Evolutionary conservation across 2,888 invertebrate genomes (phyloP).

Genomic region (Drepana falcataria): DNA sequence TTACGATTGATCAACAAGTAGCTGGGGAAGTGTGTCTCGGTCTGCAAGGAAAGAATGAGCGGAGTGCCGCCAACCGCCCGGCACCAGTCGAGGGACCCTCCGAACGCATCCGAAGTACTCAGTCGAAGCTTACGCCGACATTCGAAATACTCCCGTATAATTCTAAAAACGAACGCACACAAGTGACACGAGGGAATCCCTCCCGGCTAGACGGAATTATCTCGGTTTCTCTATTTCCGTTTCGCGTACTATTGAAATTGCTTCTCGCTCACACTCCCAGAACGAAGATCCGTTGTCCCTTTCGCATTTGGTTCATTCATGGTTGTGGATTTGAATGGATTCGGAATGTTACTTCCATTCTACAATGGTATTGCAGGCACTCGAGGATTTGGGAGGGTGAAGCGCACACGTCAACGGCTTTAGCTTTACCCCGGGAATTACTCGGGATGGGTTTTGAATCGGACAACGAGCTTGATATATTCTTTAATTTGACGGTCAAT

Average conservation of each 20-base stretch:
- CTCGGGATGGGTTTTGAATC: slow-evolving; percentile 4
- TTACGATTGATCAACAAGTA: slow-evolving; percentile 78
- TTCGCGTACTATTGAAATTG: slow-evolving; percentile 75
- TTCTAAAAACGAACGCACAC: slow-evolving; percentile 74
- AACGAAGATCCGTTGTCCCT: slow-evolving; percentile 43
- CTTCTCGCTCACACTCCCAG: slow-evolving; percentile 50
- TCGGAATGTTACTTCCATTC: slow-evolving; percentile 56
- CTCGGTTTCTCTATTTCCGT: slow-evolving; percentile 76
- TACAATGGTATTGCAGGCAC: slow-evolving; percentile 46
- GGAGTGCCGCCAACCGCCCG: slow-evolving; percentile 39
- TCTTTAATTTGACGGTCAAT: slow-evolving; percentile 33
- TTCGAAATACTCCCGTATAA: slow-evolving; percentile 62
- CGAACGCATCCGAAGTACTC: slow-evolving; percentile 38
- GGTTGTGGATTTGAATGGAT: slow-evolving; percentile 71
- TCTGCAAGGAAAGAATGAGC: slow-evolving; percentile 66
- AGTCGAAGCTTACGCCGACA: slow-evolving; percentile 61
- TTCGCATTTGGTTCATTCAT: slow-evolving; percentile 76
- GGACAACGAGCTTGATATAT: slow-evolving; percentile 17
- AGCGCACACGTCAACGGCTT: slow-evolving; percentile 41
- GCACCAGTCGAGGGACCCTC: slow-evolving; percentile 53
- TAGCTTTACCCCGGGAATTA: slow-evolving; percentile 6
- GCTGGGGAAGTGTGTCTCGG: slow-evolving; percentile 57
- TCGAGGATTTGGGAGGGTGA: slow-evolving; percentile 16
- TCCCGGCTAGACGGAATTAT: slow-evolving; percentile 77
- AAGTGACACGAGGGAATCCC: slow-evolving; percentile 78